Percentiles rank a stretch among this genome's conserved stretches.
Evolutionary conservation across 1,140 invertebrate genomes (phyloP).

Genomic region (Sitodiplosis mosellana): DNA sequence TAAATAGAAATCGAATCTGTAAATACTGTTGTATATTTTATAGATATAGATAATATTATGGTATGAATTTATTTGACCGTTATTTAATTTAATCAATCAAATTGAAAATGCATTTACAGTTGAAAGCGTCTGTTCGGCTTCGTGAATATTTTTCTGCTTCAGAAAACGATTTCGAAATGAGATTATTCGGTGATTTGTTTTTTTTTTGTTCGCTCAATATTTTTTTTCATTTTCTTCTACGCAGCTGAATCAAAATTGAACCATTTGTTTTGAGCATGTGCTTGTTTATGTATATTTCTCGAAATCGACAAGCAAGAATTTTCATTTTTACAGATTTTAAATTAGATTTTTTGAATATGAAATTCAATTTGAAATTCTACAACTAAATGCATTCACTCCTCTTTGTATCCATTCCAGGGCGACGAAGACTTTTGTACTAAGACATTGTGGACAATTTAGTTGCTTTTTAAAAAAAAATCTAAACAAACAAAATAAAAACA

Average conservation of each 20-base stretch:
- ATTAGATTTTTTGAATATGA: neutral
- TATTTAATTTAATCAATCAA: no score
- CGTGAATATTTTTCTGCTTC: slow-evolving; percentile 11
- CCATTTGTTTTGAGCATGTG: no score
- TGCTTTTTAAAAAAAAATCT: neutral
- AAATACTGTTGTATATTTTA: slow-evolving; percentile 3
- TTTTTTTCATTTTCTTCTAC: no score
- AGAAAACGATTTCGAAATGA: slow-evolving; percentile 6
- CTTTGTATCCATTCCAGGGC: slow-evolving; percentile 30
- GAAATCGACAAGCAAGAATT: neutral
- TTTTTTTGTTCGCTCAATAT: no score
- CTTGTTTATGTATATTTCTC: neutral
- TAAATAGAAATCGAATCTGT: no score
- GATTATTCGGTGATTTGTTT: no score
- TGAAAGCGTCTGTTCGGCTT: slow-evolving; percentile 5
- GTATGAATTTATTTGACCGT: no score
- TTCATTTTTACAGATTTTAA: neutral
- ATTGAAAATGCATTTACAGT: no score
- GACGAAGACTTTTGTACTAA: slow-evolving; percentile 37
- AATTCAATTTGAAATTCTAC: neutral
- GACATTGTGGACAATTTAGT: slow-evolving; percentile 11
- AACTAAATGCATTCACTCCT: slow-evolving; percentile 10
- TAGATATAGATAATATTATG: slow-evolving; percentile 7
- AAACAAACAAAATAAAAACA: neutral
- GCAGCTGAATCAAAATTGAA: no score